phyloP scores from a whole-genome alignment of 2,113 vertebrate genomes.

The Aldabrachelys gigantea region DNA sequence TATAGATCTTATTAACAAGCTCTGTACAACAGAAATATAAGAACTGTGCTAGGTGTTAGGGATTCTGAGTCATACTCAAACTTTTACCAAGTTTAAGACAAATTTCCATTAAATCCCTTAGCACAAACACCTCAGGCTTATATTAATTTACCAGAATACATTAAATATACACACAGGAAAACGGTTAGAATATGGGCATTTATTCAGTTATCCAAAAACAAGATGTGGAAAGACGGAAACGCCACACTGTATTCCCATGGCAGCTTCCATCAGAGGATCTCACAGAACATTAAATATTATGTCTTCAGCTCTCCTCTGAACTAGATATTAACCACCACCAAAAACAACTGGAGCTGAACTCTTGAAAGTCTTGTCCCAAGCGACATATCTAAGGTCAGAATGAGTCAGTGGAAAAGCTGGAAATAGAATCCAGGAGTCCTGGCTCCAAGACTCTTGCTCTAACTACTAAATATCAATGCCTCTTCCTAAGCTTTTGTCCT shows the following conservation, averaged over 20 bases:
- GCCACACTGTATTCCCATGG: neutral
- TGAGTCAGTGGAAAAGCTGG: neutral
- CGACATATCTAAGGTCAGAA: neutral
- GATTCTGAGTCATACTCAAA: neutral
- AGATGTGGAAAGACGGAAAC: accelerated
- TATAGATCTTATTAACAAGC: neutral
- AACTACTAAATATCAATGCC: neutral
- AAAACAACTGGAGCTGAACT: neutral
- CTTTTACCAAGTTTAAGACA: neutral
- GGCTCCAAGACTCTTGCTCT: neutral
- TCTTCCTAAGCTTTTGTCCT: neutral
- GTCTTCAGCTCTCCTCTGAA: neutral
- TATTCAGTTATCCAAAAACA: neutral
- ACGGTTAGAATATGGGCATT: neutral
- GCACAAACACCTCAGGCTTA: neutral
- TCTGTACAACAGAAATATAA: neutral
- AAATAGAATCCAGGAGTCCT: neutral
- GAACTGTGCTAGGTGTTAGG: neutral
- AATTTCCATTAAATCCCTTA: neutral
- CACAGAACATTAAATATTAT: neutral
- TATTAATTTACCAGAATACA: neutral
- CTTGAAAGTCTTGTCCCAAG: neutral
- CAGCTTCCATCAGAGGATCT: neutral
- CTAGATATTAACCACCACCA: neutral
- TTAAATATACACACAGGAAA: neutral